Evolutionary conservation across 1,140 invertebrate species (phyloP).

Genomic region (Solen grandis): DNA sequence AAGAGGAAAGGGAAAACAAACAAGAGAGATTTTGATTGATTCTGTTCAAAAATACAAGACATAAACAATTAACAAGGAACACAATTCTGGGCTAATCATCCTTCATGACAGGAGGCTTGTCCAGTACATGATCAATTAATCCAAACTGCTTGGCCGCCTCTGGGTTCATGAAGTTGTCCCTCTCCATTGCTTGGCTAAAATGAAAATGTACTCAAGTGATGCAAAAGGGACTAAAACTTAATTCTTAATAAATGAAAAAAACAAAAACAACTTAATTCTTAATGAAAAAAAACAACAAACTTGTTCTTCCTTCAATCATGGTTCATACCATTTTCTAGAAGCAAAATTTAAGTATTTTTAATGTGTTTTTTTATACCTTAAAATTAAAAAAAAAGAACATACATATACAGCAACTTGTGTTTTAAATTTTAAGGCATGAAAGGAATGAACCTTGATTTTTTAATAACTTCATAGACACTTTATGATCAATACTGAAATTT

Average conservation of each 20-base stretch:
- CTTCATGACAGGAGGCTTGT: constrained; percentile 86
- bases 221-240: neutral
- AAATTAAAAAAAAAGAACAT: too few relatives aligned
- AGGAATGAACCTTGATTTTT: too few relatives aligned
- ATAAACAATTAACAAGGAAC: too few relatives aligned
- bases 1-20: too few relatives aligned
- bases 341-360: neutral
- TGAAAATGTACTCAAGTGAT: constrained; percentile 51
- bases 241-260: neutral
- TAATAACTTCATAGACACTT: too few relatives aligned
- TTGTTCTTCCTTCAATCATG: neutral
- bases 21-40: too few relatives aligned
- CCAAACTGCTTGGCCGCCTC: constrained; percentile 95
- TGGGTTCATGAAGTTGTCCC: constrained; percentile 95
- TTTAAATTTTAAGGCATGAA: too few relatives aligned
- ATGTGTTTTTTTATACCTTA: neutral
- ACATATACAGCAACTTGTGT: too few relatives aligned
- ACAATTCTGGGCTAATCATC: too few relatives aligned
- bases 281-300: neutral
- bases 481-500: too few relatives aligned
- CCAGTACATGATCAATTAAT: constrained; percentile 96
- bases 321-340: neutral
- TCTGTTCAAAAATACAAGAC: too few relatives aligned
- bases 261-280: neutral
- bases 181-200: constrained; percentile 91